Evolutionary conservation across 2,888 invertebrate genomes (phyloP), one percentile per base, ranked within the genome.

Genomic region (Amorpha juglandis): DNA sequence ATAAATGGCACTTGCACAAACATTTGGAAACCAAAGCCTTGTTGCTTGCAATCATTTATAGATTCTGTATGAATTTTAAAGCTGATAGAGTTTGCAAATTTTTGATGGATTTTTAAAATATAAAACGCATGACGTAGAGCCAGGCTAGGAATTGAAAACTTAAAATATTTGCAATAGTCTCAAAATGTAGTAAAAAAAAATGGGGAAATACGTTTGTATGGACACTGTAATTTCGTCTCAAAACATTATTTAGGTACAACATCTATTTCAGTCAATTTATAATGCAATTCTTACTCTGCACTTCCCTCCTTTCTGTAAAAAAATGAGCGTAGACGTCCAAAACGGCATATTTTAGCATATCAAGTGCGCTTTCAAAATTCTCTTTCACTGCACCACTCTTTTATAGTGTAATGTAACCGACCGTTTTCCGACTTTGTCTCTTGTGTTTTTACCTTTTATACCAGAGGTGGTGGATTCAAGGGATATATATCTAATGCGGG

Each of bases 301-400:
- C 16, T 42, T 8, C 38, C 4, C 12, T 9, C 16, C 19, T 38
- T 11, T n/a, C 35, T 42, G 4, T 19, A 11, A 19, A 38, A 58
- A 38, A 12, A 7, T 42, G 42, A 38, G 16, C 42, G 12, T 58
- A 19, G 42, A 58, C 58, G 58, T 58, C 58, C 42, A 58, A 55
- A 58, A 58, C 58, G 19, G 58, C 58, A 42, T 58, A 58, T 58
- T 58, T 58, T 58, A 58, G 58, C 58, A 58, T 58, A 58, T 58
- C 58, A 58, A 42, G 58, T 58, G 50, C 12, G 58, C 58, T 38
- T 55, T 58, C 58, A 58, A 58, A 58, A 58, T 58, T 58, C 58
- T 42, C 58, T 58, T 58, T 58, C 19, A 58, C 12, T 38, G 58
- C 58, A 42, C 58, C 58, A 42, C 58, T 58, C 58, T 38, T 58